Conservation (phyloP, 1,140 invertebrate genomes). For the Drosophila willistoni region DNA sequence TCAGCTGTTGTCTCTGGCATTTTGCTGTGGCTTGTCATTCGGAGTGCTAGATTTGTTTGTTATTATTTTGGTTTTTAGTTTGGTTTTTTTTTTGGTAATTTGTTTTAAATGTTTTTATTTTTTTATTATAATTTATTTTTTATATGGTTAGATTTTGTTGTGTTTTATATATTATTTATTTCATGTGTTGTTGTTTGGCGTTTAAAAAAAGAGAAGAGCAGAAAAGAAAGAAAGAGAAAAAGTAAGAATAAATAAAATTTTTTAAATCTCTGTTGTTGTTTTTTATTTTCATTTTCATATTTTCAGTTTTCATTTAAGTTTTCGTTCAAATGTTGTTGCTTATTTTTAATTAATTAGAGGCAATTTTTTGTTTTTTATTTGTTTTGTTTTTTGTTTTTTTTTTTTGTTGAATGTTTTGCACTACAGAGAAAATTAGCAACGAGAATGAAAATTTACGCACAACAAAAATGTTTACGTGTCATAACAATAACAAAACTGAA, state of each 20-base stretch:
- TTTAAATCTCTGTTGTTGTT: conserved; percentile 75
- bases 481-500: conserved; percentile 51
- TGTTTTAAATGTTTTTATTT: conserved; percentile 25
- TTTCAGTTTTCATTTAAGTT: conserved; percentile 31
- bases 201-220: conserved; percentile 66
- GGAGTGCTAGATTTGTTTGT: conserved; percentile 50
- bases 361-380: conserved; percentile 17
- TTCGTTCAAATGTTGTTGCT: conserved; percentile 52
- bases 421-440: conserved; percentile 60
- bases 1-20: conserved; percentile 42
- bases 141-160: conserved; percentile 23
- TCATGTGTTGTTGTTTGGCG: conserved; percentile 23
- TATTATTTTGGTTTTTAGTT: background rate
- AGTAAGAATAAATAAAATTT: conserved; percentile 77
- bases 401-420: conserved; percentile 41
- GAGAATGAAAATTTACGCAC: conserved; percentile 50
- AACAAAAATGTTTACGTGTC: conserved; percentile 66
- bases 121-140: conserved; percentile 1
- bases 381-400: conserved; percentile 14
- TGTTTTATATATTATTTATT: background rate
- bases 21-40: conserved; percentile 51
- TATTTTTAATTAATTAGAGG: conserved; percentile 50
- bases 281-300: conserved; percentile 36
- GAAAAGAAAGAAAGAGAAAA: conserved; percentile 79
- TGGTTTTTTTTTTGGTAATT: conserved; percentile 24